These are phyloP conservation scores for Ephydatia muelleri DNA, from an alignment of 37 sponge, comb jelly and placozoan genomes.

Conservation along the genomic window DNA sequence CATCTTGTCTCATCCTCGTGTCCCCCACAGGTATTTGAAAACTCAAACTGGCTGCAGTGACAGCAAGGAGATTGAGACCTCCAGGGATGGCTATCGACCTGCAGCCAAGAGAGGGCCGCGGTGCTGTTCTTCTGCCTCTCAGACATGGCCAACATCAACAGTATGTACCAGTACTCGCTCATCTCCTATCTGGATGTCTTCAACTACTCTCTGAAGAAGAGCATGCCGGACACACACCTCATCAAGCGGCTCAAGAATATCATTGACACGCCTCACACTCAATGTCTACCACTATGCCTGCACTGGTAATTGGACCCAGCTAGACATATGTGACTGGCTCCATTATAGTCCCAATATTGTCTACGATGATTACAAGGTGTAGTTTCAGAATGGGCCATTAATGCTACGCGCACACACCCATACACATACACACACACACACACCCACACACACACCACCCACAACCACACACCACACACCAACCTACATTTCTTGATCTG, in stretches of 20 bases:
- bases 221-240: slow-evolving; percentile 89
- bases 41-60: slow-evolving; percentile 81
- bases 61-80: slow-evolving; percentile 88
- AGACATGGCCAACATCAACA: slow-evolving; percentile 96
- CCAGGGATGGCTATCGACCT: slow-evolving; percentile 93
- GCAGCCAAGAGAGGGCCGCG: slow-evolving; percentile 93
- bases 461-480: not conserved
- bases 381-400: too few species aligned
- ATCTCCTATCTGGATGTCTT: slow-evolving; percentile 94
- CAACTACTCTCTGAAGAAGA: slow-evolving; percentile 86
- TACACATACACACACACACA: too few species aligned
- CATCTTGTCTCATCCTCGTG: slow-evolving; percentile 55
- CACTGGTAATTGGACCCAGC: slow-evolving; percentile 63
- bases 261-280: slow-evolving; percentile 87
- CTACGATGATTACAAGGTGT: too few species aligned
- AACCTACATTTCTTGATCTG: not conserved
- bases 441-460: too few species aligned
- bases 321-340: too few species aligned
- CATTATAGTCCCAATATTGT: too few species aligned
- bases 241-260: slow-evolving; percentile 93
- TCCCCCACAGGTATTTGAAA: slow-evolving; percentile 76
- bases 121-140: slow-evolving; percentile 98
- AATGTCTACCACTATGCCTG: slow-evolving; percentile 99
- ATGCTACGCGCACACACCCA: too few species aligned
- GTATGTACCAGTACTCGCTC: slow-evolving; percentile 99